These are phyloP conservation scores for Phymanthus crucifer DNA, from an alignment of 92 coral and sea anemone species.

Conservation along the genomic window DNA sequence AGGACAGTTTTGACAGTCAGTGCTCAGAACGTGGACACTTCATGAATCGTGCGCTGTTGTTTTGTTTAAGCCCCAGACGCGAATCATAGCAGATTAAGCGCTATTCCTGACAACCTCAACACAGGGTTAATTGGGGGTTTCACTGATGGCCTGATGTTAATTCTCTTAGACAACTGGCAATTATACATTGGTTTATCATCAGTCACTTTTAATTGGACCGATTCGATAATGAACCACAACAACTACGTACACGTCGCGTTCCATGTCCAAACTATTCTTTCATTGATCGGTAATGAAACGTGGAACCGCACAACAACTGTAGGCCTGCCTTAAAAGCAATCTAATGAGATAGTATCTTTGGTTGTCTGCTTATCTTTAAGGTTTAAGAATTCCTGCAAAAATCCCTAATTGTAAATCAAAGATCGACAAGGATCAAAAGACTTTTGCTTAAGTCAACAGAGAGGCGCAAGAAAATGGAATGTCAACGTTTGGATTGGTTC, in stretches of 20 bases:
- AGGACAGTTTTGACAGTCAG: constrained; percentile 13
- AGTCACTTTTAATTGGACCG: constrained; percentile 39
- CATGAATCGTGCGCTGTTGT: constrained; percentile 9
- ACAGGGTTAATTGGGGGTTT: constrained; percentile 39
- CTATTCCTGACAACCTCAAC: constrained; percentile 34
- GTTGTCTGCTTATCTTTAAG: constrained; percentile 31
- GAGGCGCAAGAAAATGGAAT: constrained; percentile 39
- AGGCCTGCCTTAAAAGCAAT: constrained; percentile 21
- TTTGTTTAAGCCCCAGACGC: constrained; percentile 12
- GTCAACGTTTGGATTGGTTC: constrained; percentile 35
- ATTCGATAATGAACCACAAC: constrained; percentile 39
- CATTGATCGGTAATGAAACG: constrained; percentile 16
- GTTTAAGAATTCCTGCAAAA: constrained; percentile 13
- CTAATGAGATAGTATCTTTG: constrained; percentile 29
- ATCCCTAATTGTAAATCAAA: constrained; percentile 34
- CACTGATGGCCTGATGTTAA: constrained; percentile 27
- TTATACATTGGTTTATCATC: constrained; percentile 36
- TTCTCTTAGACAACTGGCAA: constrained; percentile 35
- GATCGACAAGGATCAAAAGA: constrained; percentile 34
- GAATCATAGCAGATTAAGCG: constrained; percentile 41
- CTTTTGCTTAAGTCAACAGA: constrained; percentile 41
- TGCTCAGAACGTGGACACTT: constrained; percentile 20
- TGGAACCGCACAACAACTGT: constrained; percentile 20
- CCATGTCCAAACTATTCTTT: constrained; percentile 6
- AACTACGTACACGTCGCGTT: constrained; percentile 8